Conservation (phyloP, 2,888 invertebrate genomes). For the Bembecia ichneumoniformis region DNA sequence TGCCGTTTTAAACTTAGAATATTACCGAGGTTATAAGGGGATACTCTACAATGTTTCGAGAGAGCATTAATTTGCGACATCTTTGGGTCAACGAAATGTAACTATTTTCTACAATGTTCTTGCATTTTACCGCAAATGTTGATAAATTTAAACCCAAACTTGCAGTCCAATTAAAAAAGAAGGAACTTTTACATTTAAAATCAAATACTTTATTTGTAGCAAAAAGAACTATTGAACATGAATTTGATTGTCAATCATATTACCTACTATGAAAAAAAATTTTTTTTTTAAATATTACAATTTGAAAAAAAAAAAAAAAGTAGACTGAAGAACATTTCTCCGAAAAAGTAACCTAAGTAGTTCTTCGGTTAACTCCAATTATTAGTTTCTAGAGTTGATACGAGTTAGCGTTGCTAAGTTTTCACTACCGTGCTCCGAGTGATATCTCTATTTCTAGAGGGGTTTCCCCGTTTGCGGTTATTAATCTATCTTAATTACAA, state of each 20-base stretch:
- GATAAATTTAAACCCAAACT: too few relatives aligned
- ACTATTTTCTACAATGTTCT: background rate
- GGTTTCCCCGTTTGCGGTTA: slow-evolving; percentile 47
- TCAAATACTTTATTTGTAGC: too few relatives aligned
- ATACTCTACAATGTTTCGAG: slow-evolving; percentile 11
- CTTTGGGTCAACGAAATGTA: slow-evolving; percentile 10
- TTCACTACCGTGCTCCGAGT: slow-evolving; percentile 47
- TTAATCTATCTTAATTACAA: slow-evolving; percentile 35
- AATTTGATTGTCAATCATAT: too few relatives aligned
- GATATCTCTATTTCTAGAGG: slow-evolving; percentile 54
- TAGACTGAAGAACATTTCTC: too few relatives aligned
- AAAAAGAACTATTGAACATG: too few relatives aligned
- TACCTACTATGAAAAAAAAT: too few relatives aligned
- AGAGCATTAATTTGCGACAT: slow-evolving; percentile 16
- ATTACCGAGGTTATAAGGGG: background rate
- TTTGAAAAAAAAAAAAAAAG: too few relatives aligned
- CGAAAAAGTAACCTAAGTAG: too few relatives aligned
- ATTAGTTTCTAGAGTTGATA: slow-evolving; percentile 26
- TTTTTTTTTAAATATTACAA: too few relatives aligned
- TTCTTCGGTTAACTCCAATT: background rate
- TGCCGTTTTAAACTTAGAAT: background rate
- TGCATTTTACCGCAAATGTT: background rate
- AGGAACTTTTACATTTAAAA: too few relatives aligned
- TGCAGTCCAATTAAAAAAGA: too few relatives aligned
- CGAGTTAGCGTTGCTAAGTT: slow-evolving; percentile 66